Base-by-base conservation (phyloP, 1,140 invertebrate genomes). In the Maniola jurtina region DNA sequence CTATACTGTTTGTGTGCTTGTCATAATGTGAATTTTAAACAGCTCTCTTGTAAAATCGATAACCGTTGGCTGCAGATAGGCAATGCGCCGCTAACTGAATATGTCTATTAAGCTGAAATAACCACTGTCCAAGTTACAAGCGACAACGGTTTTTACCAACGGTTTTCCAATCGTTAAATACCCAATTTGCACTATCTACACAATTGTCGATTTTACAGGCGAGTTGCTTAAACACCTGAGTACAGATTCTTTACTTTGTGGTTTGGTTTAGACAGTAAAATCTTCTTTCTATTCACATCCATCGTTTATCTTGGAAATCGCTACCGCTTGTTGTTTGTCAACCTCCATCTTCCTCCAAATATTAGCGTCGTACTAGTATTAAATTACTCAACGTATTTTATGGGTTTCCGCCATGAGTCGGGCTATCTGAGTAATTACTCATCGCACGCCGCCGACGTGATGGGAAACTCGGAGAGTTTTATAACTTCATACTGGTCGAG, bases 81-180 rank as follows among this genome's bases (percentile, higher is more conserved):
- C 50, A 47, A 66, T 59, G 48, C 65, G 57, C 58, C 59, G 42
- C 65, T 61, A 61, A 66, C 65, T 61, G 57, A 59, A 67, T 45
- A 57, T 59, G 47, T 61, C 65, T 59, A 67, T 67, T 67, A 67
- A 48, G 40, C 3, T 16, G 50, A 40, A 52, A 15, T 13, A 45
- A 40, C 45, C 33, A 25, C 25, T 25, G 25, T 4, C 4, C 25
- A 25, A 25, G 25, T 25, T 25, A 25, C 25, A 25, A 25, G 25
- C 25, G 25, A 25, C 25, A 25, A 4, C 25, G 25, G 25, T 1
- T 4, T 4, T 25, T 25, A 25, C 25, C 25, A 25, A 25, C 25
- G n/a, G n/a, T n/a, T n/a, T n/a, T n/a, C n/a, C n/a, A n/a, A n/a
- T n/a, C n/a, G n/a, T n/a, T n/a, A n/a, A n/a, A n/a, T n/a, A n/a